Base-by-base conservation (phyloP, 23 tunicate genomes). In the Halocynthia roretzi region DNA sequence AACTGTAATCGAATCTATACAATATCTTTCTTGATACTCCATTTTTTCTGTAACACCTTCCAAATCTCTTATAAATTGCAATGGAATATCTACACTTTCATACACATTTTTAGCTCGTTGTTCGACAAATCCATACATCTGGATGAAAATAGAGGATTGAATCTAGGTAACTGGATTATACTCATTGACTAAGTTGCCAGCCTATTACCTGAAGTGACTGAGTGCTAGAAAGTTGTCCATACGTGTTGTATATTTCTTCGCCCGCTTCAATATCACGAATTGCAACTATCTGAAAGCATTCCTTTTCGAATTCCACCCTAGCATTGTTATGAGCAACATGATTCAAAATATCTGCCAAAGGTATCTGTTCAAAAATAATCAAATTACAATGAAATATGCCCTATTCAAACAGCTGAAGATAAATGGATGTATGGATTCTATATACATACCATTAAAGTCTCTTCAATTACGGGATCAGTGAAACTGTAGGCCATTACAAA, bases 401-500 rank as follows among this genome's bases (percentile, higher is more conserved):
- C 44, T 31, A 31, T 31, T 31, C 44, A 31, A 31, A 31, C 44
- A 31, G 44, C 44, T 31, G 44, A 31, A 31, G 44, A 31, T 31
- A 31, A 31, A 31, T 31, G 44, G 44, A 31, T 31, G 44, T 31
- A 31, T 31, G 2, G 2, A 31, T 31, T 31, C 44, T 31, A 31
- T 31, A 31, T 31, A 31, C 44, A 31, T 31, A 31, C 44, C 44
- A 31, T 31, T 31, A 31, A 31, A 31, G 44, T 31, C 11, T 81
- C 82, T 6, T 68, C 81, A 69, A 14, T 50, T 14, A 14, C 10
- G 5, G 88, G 85, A 49, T 89, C 85, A 7, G 92, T 82, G 64
- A 92, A 92, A 62, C 98, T 92, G 85, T 92, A 92, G 11, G 98
- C 92, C 98, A 92, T 92, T 54, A 92, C 85, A 68, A 92, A 72